Evolutionary conservation across 1,140 invertebrate genomes (phyloP).

Genomic region (Diprion similis): DNA sequence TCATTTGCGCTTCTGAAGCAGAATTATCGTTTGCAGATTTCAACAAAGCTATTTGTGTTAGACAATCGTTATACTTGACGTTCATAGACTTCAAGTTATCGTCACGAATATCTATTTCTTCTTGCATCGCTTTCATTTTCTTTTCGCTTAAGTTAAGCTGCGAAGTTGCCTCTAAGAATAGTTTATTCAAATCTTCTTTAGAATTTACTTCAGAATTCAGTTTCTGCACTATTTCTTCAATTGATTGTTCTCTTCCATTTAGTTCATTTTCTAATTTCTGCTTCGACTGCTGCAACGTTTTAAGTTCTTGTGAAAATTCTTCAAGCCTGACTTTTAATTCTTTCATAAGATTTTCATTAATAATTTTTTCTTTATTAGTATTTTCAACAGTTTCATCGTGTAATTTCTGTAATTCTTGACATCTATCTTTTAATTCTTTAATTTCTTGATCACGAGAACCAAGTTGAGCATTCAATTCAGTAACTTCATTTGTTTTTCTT

Average conservation of each 20-base stretch:
- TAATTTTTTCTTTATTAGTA: slow-evolving; percentile 43
- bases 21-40: slow-evolving; percentile 28
- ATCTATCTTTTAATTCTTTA: slow-evolving; percentile 42
- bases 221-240: slow-evolving; percentile 40
- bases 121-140: slow-evolving; percentile 33
- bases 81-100: slow-evolving; percentile 47
- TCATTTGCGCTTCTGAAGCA: slow-evolving; percentile 26
- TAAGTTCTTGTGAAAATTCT: slow-evolving; percentile 56
- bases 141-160: slow-evolving; percentile 12
- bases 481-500: slow-evolving; percentile 31
- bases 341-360: slow-evolving; percentile 58
- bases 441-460: neutral
- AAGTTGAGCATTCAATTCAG: slow-evolving; percentile 24
- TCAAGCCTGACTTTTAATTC: slow-evolving; percentile 56
- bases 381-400: slow-evolving; percentile 30
- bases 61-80: slow-evolving; percentile 50
- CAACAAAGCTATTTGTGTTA: slow-evolving; percentile 32
- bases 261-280: slow-evolving; percentile 59
- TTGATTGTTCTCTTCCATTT: slow-evolving; percentile 32
- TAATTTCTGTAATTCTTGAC: slow-evolving; percentile 58
- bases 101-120: slow-evolving; percentile 27
- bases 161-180: slow-evolving; percentile 34
- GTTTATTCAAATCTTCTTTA: slow-evolving; percentile 30
- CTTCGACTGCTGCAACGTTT: slow-evolving; percentile 57
- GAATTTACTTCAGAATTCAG: slow-evolving; percentile 29